Percentiles rank a stretch among this genome's conserved stretches.
These are phyloP conservation scores for Notospermus geniculatus DNA, from an alignment of 1,140 invertebrate genomes.

Conservation along the genomic window DNA sequence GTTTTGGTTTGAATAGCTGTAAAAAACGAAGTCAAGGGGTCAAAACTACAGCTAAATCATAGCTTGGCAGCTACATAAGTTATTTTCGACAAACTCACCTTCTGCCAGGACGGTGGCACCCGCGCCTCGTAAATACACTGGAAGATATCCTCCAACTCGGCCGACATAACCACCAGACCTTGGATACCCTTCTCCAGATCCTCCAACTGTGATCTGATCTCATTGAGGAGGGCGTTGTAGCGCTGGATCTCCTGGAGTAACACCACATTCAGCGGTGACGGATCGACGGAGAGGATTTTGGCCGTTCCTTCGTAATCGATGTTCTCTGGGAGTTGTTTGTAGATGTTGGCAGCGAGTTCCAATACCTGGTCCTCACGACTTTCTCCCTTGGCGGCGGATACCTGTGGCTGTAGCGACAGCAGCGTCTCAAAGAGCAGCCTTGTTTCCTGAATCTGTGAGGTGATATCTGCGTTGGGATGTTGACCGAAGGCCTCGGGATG, in stretches of 20 bases:
- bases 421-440: slow-evolving; percentile 55
- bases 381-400: slow-evolving; percentile 40
- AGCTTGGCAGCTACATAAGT: no score
- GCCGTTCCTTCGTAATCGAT: slow-evolving; percentile 76
- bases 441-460: slow-evolving; percentile 56
- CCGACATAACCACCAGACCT: slow-evolving; percentile 80
- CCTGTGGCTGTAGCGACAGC: slow-evolving; percentile 52
- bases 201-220: slow-evolving; percentile 61
- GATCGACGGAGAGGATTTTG: slow-evolving; percentile 68
- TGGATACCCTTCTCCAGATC: slow-evolving; percentile 75
- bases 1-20: no score
- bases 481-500: slow-evolving; percentile 75
- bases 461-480: slow-evolving; percentile 58
- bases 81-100: no score
- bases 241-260: slow-evolving; percentile 72
- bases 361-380: slow-evolving; percentile 62
- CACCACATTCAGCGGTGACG: slow-evolving; percentile 76
- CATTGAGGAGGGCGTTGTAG: slow-evolving; percentile 63
- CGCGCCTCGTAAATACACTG: slow-evolving; percentile 72
- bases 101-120: slow-evolving; percentile 75
- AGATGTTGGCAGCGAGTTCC: slow-evolving; percentile 69
- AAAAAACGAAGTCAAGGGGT: not conserved
- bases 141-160: slow-evolving; percentile 78
- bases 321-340: slow-evolving; percentile 66
- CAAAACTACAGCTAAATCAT: not conserved